Percentiles rank a stretch among this genome's conserved stretches.
These are phyloP conservation scores for Anolis carolinensis DNA, from an alignment of 2,113 vertebrate species.

Conservation along the genomic window DNA sequence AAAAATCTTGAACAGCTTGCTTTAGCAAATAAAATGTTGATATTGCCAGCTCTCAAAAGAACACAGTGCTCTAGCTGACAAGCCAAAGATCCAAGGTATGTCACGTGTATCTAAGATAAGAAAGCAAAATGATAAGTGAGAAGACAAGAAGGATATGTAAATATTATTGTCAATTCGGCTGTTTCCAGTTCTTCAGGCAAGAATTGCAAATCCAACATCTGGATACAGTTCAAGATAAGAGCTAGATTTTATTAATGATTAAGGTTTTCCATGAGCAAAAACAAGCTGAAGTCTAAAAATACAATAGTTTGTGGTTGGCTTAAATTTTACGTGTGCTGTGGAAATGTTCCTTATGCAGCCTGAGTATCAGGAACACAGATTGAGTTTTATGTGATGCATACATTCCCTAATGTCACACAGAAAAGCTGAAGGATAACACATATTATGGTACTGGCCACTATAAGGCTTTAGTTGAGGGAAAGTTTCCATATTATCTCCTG, in stretches of 20 bases:
- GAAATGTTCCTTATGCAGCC: background rate
- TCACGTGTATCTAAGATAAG: constrained; percentile 52
- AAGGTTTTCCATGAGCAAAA: background rate
- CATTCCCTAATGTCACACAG: background rate
- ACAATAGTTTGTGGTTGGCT: background rate
- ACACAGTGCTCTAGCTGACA: constrained; percentile 19
- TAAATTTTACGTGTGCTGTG: background rate
- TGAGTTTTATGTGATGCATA: background rate
- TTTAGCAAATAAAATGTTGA: constrained; percentile 23
- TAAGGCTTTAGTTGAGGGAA: too few species aligned
- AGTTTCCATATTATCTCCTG: too few species aligned
- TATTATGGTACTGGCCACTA: background rate
- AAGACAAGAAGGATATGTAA: constrained; percentile 66
- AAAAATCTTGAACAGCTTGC: background rate
- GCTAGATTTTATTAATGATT: background rate
- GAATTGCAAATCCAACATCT: constrained; percentile 25
- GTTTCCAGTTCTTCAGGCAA: constrained; percentile 35
- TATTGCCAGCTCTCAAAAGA: constrained; percentile 9
- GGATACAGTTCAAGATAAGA: background rate
- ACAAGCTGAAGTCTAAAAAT: background rate
- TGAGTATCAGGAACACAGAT: background rate
- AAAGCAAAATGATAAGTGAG: constrained; percentile 41
- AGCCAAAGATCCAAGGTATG: constrained; percentile 37
- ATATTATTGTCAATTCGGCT: constrained; percentile 43
- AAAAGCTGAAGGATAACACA: background rate